These are phyloP conservation scores for Dicrurus megarhynchus DNA, from an alignment of 2,113 vertebrate species.

Conservation along the genomic window DNA sequence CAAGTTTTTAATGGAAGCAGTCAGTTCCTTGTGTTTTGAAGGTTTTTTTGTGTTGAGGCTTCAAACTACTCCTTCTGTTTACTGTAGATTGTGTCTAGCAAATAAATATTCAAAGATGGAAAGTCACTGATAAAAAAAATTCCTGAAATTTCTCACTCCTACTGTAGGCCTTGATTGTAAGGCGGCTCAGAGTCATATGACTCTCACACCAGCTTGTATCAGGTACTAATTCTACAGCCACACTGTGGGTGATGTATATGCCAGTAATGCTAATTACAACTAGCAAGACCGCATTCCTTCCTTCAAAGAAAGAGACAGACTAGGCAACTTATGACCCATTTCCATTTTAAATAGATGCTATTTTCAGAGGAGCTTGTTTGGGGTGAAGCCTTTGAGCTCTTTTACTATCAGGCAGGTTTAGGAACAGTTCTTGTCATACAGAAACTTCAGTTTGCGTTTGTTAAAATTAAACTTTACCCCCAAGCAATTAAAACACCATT, in stretches of 20 bases:
- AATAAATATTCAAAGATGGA: not conserved
- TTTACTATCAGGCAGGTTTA: not conserved
- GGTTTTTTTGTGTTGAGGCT: not conserved
- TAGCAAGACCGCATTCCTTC: conserved; percentile 17
- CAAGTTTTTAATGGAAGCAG: not conserved
- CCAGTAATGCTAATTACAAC: conserved; percentile 23
- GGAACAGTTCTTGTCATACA: not conserved
- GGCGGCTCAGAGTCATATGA: conserved; percentile 5
- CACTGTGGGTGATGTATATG: conserved; percentile 13
- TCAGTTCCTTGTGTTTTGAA: not conserved
- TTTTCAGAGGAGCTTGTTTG: not conserved
- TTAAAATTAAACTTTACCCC: not conserved
- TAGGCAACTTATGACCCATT: conserved; percentile 20
- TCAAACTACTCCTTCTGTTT: not conserved
- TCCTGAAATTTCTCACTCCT: not conserved
- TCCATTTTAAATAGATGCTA: conserved; percentile 38
- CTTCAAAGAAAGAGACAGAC: not conserved
- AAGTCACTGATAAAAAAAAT: not conserved
- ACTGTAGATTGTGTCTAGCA: not conserved
- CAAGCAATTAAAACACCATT: not conserved
- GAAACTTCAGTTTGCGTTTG: not conserved
- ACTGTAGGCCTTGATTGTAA: not conserved
- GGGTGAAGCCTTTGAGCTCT: not conserved
- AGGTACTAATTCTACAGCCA: conserved; percentile 10
- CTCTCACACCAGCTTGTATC: not conserved